Evolutionary conservation across 2,888 invertebrate species (phyloP).

Genomic region (Branchinecta sandiegonensis): DNA sequence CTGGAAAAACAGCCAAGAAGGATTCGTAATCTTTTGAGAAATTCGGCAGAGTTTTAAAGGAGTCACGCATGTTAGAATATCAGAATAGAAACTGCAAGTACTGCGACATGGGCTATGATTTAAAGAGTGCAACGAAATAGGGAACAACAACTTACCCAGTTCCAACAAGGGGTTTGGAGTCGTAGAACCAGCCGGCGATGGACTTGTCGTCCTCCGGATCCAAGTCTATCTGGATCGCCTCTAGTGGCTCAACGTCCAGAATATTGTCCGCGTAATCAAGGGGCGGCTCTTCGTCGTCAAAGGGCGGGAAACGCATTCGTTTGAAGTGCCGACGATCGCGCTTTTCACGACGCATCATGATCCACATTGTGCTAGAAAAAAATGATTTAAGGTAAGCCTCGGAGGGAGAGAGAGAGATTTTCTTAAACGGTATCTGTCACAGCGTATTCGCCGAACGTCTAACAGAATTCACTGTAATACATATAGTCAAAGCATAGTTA

Average conservation of each 20-base stretch:
- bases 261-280: slow-evolving; percentile 99
- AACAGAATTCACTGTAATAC: too few relatives aligned
- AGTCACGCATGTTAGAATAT: too few relatives aligned
- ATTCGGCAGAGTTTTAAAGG: too few relatives aligned
- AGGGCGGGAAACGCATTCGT: slow-evolving; percentile 98
- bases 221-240: slow-evolving; percentile 96
- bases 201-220: slow-evolving; percentile 85
- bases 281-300: slow-evolving; percentile 99
- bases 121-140: neutral
- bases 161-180: slow-evolving; percentile 87
- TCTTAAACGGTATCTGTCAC: too few relatives aligned
- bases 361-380: slow-evolving; percentile 83
- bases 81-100: neutral
- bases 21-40: neutral
- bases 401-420: too few relatives aligned
- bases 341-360: slow-evolving; percentile 99
- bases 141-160: slow-evolving; percentile 47
- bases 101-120: neutral
- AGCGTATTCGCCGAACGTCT: too few relatives aligned
- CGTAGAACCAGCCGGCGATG: slow-evolving; percentile 95
- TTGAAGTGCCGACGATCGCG: slow-evolving; percentile 97
- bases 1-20: neutral
- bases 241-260: slow-evolving; percentile 93
- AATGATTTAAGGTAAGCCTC: neutral
- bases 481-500: too few relatives aligned